Conservation (phyloP, 2,888 invertebrate genomes). For the Dynastes hyllus region DNA sequence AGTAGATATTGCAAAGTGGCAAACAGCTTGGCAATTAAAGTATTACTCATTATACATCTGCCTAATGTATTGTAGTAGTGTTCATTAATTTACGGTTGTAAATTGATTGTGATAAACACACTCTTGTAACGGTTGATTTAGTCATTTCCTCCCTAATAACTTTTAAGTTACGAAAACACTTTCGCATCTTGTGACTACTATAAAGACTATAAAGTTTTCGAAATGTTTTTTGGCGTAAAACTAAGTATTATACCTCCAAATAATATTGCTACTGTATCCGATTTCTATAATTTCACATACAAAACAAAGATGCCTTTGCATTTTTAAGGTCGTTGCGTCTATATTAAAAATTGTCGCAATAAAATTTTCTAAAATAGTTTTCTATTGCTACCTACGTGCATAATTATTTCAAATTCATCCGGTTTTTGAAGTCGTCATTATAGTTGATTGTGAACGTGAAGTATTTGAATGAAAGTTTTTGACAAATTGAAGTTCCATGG, state of each 20-base stretch:
- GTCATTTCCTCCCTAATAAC: constrained; percentile 38
- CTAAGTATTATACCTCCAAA: constrained; percentile 1
- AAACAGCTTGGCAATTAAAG: neutral
- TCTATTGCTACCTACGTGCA: neutral
- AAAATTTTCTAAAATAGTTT: constrained; percentile 1
- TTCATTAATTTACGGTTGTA: constrained; percentile 2
- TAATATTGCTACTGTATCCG: constrained; percentile 2
- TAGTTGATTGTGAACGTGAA: neutral
- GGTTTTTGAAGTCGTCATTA: neutral
- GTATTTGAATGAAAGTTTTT: neutral
- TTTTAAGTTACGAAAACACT: constrained; percentile 1
- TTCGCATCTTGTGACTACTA: constrained; percentile 22
- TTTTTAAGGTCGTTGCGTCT: neutral
- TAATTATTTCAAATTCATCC: neutral
- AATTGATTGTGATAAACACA: constrained; percentile 2
- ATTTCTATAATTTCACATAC: neutral
- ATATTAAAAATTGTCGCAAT: constrained; percentile 12
- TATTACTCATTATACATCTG: constrained; percentile 11
- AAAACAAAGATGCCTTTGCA: neutral
- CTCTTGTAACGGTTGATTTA: constrained; percentile 12
- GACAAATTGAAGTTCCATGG: too few relatives aligned
- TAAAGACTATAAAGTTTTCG: constrained; percentile 4
- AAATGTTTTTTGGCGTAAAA: constrained; percentile 27
- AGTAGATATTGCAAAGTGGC: neutral
- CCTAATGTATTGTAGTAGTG: constrained; percentile 1